Conservation (phyloP, 2,113 vertebrate species). For the Arenaria interpres region DNA sequence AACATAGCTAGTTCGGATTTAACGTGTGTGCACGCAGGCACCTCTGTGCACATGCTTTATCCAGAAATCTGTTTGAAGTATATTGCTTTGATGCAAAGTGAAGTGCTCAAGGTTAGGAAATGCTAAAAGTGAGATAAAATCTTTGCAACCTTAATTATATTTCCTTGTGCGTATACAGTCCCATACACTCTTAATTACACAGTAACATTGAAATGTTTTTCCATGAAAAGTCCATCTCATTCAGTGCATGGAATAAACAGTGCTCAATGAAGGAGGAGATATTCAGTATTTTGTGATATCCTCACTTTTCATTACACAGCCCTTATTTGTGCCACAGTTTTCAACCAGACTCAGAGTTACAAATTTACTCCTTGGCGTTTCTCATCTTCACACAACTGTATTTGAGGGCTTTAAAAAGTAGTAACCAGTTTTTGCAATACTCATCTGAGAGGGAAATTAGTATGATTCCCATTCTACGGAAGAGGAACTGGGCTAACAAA, state of each 20-base stretch:
- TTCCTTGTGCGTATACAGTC: not conserved
- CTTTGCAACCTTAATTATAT: not conserved
- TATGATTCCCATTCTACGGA: not conserved
- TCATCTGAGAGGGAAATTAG: not conserved
- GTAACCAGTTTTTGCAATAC: not conserved
- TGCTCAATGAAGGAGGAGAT: not conserved
- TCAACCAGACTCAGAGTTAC: not conserved
- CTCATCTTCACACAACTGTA: not conserved
- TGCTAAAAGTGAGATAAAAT: not conserved
- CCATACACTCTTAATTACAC: not conserved
- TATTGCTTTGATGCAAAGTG: not conserved
- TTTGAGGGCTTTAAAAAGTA: not conserved
- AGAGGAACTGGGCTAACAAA: not conserved
- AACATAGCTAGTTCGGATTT: not conserved
- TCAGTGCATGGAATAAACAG: not conserved
- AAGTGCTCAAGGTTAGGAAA: not conserved
- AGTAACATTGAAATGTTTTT: not conserved
- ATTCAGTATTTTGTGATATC: not conserved
- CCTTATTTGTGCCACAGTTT: not conserved
- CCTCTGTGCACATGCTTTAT: not conserved
- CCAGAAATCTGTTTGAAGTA: not conserved
- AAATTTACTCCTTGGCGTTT: not conserved
- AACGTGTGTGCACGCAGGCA: not conserved
- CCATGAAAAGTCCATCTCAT: not conserved
- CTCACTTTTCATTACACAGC: not conserved